A percentile compares a stretch with the other conserved stretches of the same genome.
Conservation (phyloP, 1,140 invertebrate genomes). For the Stegodyphus dumicola region DNA sequence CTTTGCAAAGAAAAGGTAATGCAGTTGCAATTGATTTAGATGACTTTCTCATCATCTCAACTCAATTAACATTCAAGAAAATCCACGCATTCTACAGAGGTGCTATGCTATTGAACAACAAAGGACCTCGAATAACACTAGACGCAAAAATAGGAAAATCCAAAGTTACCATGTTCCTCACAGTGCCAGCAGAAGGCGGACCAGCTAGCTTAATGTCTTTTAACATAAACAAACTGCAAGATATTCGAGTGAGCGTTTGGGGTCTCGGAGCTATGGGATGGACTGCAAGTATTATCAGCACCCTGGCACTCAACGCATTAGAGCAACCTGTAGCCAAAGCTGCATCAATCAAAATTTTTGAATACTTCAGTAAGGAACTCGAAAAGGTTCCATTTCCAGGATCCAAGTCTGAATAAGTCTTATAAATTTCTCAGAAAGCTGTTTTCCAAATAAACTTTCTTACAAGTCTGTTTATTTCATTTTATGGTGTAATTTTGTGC, state of each 20-base stretch:
- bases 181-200: constrained; percentile 36
- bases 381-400: constrained; percentile 23
- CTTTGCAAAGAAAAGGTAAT: constrained; percentile 32
- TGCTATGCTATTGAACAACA: constrained; percentile 20
- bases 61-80: constrained; percentile 25
- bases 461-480: no score
- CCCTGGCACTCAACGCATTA: constrained; percentile 37
- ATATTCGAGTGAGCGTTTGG: constrained; percentile 34
- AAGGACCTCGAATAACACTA: constrained; percentile 19
- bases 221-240: constrained; percentile 11
- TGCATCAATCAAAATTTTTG: constrained; percentile 22
- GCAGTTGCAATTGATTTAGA: constrained; percentile 31
- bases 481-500: no score
- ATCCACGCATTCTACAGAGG: constrained; percentile 38
- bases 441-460: no score
- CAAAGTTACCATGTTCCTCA: constrained; percentile 37
- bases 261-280: constrained; percentile 43
- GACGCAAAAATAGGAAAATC: constrained; percentile 38
- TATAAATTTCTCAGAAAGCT: no score
- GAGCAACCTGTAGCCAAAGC: constrained; percentile 41
- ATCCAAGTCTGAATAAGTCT: no score
- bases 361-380: constrained; percentile 39
- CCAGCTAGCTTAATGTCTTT: constrained; percentile 41
- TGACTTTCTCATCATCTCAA: constrained; percentile 33
- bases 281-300: constrained; percentile 39